Conservation (phyloP, 2,888 invertebrate species). For the Tetranychus truncatus region DNA sequence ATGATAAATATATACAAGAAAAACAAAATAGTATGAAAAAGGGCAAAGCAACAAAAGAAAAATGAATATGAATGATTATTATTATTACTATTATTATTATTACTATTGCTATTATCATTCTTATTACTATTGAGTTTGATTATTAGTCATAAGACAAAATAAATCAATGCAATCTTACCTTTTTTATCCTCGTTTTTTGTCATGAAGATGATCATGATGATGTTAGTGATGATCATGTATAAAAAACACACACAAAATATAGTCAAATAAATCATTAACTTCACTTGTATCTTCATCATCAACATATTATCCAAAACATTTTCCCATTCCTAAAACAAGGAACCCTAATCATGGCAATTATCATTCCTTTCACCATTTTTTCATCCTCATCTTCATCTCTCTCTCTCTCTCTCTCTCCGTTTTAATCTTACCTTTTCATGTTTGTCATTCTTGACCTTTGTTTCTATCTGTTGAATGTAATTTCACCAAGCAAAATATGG, state of each 20-base stretch:
- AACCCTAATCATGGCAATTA: background rate
- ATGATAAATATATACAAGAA: background rate
- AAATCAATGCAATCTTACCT: conserved; percentile 1
- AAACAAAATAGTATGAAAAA: background rate
- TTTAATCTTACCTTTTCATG: background rate
- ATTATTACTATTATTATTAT: background rate
- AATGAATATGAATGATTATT: conserved; percentile 1
- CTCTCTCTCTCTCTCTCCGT: background rate
- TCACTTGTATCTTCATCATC: background rate
- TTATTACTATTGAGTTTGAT: background rate
- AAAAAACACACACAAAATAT: background rate
- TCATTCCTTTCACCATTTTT: background rate
- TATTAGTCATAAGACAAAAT: background rate
- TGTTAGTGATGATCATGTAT: conserved; percentile 1
- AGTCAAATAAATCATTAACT: background rate
- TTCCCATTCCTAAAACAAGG: background rate
- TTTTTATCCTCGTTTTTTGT: background rate
- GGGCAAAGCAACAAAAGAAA: background rate
- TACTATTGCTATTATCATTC: background rate
- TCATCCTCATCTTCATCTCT: background rate
- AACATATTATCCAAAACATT: background rate
- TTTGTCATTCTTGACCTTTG: background rate
- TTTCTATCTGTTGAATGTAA: background rate
- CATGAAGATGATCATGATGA: background rate
- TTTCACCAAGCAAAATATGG: background rate